Evolutionary conservation across 2,113 vertebrate species (phyloP).

Genomic region (Machaerirhynchus nigripectus): DNA sequence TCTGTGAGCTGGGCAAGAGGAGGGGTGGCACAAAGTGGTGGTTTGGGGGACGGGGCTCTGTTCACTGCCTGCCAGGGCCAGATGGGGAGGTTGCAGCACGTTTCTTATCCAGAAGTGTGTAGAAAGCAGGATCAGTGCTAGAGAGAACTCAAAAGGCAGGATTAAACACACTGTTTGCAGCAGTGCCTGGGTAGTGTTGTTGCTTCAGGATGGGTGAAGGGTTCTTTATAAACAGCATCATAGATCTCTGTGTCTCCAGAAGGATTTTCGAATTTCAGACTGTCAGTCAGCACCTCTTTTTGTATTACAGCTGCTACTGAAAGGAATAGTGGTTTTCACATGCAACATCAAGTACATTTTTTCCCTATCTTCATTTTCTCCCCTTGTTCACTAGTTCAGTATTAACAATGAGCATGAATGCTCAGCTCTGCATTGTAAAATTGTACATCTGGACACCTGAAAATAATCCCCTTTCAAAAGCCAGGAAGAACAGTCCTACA

Average conservation of each 20-base stretch:
- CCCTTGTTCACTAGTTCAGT: not conserved
- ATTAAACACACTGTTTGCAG: not conserved
- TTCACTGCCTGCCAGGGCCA: not conserved
- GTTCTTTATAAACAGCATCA: not conserved
- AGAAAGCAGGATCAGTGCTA: not conserved
- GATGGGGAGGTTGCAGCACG: fast-evolving
- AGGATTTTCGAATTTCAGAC: not conserved
- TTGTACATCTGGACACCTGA: not conserved
- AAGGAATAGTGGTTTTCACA: not conserved
- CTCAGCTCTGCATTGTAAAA: not conserved
- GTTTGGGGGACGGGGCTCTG: not conserved
- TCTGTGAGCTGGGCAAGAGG: not conserved
- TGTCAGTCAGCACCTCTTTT: not conserved
- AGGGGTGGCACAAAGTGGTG: not conserved
- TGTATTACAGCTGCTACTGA: not conserved
- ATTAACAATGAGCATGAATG: not conserved
- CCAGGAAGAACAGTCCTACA: not conserved
- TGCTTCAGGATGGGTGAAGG: not conserved
- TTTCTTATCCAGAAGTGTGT: not conserved
- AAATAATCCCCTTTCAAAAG: not conserved
- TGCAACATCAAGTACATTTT: not conserved
- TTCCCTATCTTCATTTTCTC: not conserved
- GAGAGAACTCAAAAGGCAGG: not conserved
- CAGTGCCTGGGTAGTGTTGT: not conserved
- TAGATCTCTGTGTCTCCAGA: not conserved